phyloP scores from a whole-genome alignment of 2,888 invertebrate species.

The Hydraecia micacea region DNA sequence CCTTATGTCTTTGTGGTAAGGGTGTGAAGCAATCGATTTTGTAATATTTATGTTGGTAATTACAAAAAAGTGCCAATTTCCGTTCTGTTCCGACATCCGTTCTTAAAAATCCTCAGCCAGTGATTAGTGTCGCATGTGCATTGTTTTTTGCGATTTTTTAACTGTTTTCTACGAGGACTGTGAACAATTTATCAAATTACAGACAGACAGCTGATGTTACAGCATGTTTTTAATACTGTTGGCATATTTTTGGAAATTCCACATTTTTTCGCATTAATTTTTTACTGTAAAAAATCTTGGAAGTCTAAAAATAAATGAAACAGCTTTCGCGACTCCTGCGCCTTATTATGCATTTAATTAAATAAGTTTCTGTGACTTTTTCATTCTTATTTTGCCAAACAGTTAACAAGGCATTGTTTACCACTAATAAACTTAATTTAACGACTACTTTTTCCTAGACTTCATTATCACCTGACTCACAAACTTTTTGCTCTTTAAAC shows the following conservation, averaged over 20 bases:
- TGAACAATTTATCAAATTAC: conserved; percentile 83
- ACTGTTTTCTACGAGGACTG: conserved; percentile 77
- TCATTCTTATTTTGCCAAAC: conserved; percentile 7
- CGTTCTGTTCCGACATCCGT: conserved; percentile 87
- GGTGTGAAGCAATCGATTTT: conserved; percentile 17
- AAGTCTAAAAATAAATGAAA: conserved; percentile 45
- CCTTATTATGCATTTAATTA: not conserved
- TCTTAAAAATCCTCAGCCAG: conserved; percentile 86
- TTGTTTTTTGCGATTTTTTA: conserved; percentile 84
- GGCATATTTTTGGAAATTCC: conserved; percentile 70
- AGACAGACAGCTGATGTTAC: conserved; percentile 82
- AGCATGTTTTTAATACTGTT: conserved; percentile 70
- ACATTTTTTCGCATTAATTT: conserved; percentile 59
- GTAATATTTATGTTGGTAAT: conserved; percentile 57
- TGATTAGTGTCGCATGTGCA: conserved; percentile 87
- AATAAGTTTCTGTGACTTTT: not conserved
- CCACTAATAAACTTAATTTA: conserved; percentile 19
- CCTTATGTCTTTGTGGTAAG: conserved; percentile 64
- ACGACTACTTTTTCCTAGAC: conserved; percentile 8
- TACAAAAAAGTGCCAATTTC: conserved; percentile 89
- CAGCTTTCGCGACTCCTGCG: conserved; percentile 29
- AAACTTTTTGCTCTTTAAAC: conserved; percentile 33
- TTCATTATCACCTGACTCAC: not conserved
- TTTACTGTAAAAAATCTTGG: conserved; percentile 32
- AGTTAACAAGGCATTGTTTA: conserved; percentile 17